Percentiles rank a stretch among this genome's conserved stretches.
Conservation (phyloP, 2,113 vertebrate species). For the Epinephelus moara region DNA sequence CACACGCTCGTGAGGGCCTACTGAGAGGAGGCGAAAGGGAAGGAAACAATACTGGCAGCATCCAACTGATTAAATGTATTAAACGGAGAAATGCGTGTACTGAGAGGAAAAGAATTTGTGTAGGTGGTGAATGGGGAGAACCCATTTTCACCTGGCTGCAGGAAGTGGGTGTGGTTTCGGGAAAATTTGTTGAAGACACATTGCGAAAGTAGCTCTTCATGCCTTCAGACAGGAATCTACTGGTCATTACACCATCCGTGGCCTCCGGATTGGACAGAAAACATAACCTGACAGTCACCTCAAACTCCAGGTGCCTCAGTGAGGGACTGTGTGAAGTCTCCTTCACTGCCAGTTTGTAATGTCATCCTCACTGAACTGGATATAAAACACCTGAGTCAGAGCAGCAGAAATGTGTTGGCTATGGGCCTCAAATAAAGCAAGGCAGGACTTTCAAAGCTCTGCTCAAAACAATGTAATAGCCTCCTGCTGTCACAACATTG, state of each 20-base stretch:
- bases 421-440: conserved; percentile 37
- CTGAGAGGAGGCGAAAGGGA: background rate
- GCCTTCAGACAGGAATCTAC: background rate
- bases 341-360: background rate
- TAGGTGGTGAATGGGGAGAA: background rate
- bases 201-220: background rate
- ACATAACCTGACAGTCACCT: background rate
- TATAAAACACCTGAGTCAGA: conserved; percentile 59
- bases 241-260: background rate
- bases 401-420: conserved; percentile 8
- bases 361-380: background rate
- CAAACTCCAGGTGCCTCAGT: background rate
- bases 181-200: background rate
- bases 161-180: background rate
- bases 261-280: background rate
- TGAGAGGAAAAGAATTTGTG: background rate
- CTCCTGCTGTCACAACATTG: conserved; percentile 51
- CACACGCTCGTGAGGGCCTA: background rate
- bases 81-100: background rate
- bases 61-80: background rate
- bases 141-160: background rate
- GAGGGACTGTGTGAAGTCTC: background rate
- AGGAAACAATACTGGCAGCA: background rate
- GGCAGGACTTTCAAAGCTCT: conserved; percentile 55
- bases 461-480: conserved; percentile 15